Percentiles rank a stretch among this genome's conserved stretches.
phyloP scores from a whole-genome alignment of 2,797 vertebrate genomes.

The Gastrophryne carolinensis region DNA sequence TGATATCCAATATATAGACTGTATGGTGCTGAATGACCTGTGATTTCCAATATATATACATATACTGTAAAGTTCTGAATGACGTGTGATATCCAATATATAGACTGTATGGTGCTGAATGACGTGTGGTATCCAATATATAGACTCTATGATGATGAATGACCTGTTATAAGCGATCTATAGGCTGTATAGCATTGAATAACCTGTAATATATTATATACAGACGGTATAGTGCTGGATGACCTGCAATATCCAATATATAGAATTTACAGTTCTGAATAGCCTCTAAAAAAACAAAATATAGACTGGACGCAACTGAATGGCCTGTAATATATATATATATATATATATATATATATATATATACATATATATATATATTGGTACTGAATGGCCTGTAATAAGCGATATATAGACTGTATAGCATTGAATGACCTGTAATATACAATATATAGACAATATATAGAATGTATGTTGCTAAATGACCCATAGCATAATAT shows the following conservation, averaged over 20 bases:
- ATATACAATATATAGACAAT: neutral
- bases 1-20: no score
- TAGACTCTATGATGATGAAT: neutral
- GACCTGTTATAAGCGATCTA: neutral
- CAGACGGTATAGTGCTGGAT: neutral
- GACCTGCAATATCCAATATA: neutral
- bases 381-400: neutral
- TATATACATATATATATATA: neutral
- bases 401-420: neutral
- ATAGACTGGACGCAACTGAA: neutral
- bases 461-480: neutral
- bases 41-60: neutral
- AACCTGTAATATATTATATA: neutral
- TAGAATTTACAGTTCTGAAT: neutral
- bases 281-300: no score
- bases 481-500: neutral
- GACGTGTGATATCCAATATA: neutral
- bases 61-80: neutral
- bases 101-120: neutral
- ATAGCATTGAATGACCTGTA: slow-evolving; percentile 32
- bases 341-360: no score
- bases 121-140: neutral
- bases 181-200: slow-evolving; percentile 18
- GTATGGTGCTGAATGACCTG: slow-evolving; percentile 3
- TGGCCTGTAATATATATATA: neutral